Evolutionary conservation across 2,113 vertebrate genomes (phyloP).

Genomic region (Dasypus novemcinctus): DNA sequence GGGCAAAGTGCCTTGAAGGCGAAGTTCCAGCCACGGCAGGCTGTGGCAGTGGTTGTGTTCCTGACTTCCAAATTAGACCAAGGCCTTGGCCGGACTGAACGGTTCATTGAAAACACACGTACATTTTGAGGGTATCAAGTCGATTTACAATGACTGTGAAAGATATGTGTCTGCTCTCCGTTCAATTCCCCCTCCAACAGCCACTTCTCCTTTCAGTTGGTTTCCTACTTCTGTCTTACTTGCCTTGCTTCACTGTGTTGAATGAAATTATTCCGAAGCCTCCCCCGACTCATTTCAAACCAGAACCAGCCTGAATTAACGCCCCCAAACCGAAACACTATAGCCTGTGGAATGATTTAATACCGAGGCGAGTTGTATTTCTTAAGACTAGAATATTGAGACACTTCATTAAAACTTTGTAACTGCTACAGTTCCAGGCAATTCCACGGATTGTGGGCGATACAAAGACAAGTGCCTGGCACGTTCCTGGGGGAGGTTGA

Average conservation of each 20-base stretch:
- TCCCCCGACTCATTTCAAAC: constrained; percentile 29
- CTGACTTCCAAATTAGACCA: neutral
- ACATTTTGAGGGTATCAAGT: neutral
- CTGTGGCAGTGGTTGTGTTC: neutral
- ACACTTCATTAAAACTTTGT: neutral
- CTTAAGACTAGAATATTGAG: constrained; percentile 5
- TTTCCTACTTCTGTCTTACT: neutral
- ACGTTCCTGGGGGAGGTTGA: neutral
- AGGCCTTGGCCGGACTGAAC: neutral
- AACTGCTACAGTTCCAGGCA: neutral
- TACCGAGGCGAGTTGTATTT: neutral
- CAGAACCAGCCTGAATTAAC: constrained; percentile 48
- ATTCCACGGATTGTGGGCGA: neutral
- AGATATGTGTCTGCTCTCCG: neutral
- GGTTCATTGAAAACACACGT: neutral
- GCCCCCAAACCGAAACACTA: neutral
- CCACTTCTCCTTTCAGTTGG: constrained; percentile 12
- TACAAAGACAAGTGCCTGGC: neutral
- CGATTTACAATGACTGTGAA: neutral
- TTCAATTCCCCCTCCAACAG: neutral
- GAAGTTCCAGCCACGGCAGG: neutral
- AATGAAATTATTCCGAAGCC: constrained; percentile 20
- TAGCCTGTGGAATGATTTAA: constrained; percentile 26
- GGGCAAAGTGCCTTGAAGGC: neutral
- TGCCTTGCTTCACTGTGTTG: neutral